Conservation (phyloP, 2,113 vertebrate genomes). For the Miniopterus natalensis region DNA sequence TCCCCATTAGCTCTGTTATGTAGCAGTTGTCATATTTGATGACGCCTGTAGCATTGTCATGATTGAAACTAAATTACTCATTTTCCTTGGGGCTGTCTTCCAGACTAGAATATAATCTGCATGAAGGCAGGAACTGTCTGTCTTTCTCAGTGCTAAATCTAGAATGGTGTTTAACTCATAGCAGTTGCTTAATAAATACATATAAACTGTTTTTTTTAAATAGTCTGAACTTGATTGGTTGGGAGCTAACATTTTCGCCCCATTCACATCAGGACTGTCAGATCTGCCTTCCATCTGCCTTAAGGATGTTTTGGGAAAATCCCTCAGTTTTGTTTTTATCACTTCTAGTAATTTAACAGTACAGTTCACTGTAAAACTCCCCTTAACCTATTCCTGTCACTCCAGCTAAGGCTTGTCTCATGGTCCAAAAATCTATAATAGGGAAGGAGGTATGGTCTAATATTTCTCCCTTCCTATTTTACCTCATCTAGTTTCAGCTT, state of each 20-base stretch:
- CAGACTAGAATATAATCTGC: neutral
- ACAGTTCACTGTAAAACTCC: slow-evolving; percentile 69
- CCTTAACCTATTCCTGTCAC: slow-evolving; percentile 70
- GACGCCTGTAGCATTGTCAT: neutral
- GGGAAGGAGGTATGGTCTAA: neutral
- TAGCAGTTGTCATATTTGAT: neutral
- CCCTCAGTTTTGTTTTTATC: slow-evolving; percentile 68
- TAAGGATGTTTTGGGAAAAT: slow-evolving; percentile 70
- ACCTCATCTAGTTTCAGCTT: slow-evolving; percentile 25
- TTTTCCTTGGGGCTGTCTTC: neutral
- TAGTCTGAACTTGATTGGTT: neutral
- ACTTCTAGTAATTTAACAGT: slow-evolving; percentile 76
- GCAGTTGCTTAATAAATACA: neutral
- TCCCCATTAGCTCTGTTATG: neutral
- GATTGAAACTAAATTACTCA: neutral
- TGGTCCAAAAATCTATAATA: slow-evolving; percentile 17
- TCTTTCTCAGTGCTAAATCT: neutral
- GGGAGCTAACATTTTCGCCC: neutral
- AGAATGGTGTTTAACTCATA: neutral
- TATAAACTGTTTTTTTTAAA: neutral
- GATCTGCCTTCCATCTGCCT: neutral
- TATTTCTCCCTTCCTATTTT: neutral
- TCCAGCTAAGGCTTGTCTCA: slow-evolving; percentile 18
- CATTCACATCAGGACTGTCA: neutral
- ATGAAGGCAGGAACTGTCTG: neutral